Evolutionary conservation across 2,888 invertebrate species (phyloP).

Genomic region (Actias luna): DNA sequence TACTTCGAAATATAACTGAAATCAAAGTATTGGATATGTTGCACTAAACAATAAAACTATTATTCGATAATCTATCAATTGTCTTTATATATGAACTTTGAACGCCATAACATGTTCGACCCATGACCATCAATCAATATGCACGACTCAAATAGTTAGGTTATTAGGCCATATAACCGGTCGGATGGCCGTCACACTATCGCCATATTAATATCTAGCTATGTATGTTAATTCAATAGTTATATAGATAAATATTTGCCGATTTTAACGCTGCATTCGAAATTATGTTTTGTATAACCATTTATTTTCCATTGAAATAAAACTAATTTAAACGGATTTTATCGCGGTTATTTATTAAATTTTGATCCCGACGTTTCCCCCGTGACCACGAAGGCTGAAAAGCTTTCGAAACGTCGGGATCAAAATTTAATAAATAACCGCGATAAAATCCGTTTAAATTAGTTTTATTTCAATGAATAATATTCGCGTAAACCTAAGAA

Average conservation of each 20-base stretch:
- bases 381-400: no score
- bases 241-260: neutral
- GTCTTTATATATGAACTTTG: neutral
- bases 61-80: neutral
- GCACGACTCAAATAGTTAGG: constrained; percentile 1
- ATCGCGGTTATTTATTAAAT: no score
- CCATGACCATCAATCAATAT: constrained; percentile 6
- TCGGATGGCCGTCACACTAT: neutral
- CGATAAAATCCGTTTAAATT: no score
- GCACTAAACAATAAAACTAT: no score
- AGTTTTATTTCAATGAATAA: no score
- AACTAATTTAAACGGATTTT: no score
- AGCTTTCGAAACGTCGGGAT: no score
- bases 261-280: neutral
- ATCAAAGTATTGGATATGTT: no score
- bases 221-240: neutral
- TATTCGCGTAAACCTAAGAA: no score
- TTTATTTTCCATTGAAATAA: neutral
- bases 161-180: constrained; percentile 13
- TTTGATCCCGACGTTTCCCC: no score
- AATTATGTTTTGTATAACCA: neutral
- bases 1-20: no score
- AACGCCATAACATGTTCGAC: neutral
- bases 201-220: constrained; percentile 13
- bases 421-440: no score